Base-by-base conservation (phyloP, 2,797 vertebrate species). In the Chaunax sp. region DNA sequence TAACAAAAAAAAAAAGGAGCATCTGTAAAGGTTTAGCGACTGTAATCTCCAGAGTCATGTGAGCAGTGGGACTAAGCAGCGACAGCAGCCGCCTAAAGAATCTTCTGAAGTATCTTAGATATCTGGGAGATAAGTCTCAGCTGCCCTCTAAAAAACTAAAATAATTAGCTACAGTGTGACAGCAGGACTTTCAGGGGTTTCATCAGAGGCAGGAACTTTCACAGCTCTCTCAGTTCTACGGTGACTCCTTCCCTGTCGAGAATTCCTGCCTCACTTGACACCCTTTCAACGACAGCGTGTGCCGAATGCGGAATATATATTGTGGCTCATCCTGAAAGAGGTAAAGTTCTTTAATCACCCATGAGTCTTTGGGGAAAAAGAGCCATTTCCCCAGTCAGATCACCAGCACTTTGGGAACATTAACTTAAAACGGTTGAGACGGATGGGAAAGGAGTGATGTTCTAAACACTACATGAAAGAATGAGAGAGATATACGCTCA, bases 321-420 rank as follows among this genome's bases (percentile, higher is more conserved):
- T 12, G 55, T 10, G 45, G 47, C 3, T 6, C 35, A 15, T 69
- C 65, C 78, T 82, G 47, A 85, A 76, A 77, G 71, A 78, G 51
- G 61, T 6, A 46, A 54, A 58, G 4, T 22, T 65, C 59, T 82
- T 83, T 77, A 57, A 84, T 74, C 68, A n/a, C 30, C 52, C 60
- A 67, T 49, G 50, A 66, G 64, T 56, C 51, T 22, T 52, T 58
- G 33, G 15, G 53, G 69, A 64, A 41, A 25, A 30, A 6, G 69
- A 64, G 64, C 26, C 0, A 75, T 30, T 41, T 72, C 69, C 64
- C 67, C 30, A 57, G 55, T 61, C 47, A 52, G 50, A 67, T 52
- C 62, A 53, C 19, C 40, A 22, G 6, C 33, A 20, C 68, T 74
- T 69, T 60, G 51, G 68, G 51, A 70, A 72, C 28, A 33, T 56